phyloP scores from a whole-genome alignment of 2,797 vertebrate species.

The Manis javanica region DNA sequence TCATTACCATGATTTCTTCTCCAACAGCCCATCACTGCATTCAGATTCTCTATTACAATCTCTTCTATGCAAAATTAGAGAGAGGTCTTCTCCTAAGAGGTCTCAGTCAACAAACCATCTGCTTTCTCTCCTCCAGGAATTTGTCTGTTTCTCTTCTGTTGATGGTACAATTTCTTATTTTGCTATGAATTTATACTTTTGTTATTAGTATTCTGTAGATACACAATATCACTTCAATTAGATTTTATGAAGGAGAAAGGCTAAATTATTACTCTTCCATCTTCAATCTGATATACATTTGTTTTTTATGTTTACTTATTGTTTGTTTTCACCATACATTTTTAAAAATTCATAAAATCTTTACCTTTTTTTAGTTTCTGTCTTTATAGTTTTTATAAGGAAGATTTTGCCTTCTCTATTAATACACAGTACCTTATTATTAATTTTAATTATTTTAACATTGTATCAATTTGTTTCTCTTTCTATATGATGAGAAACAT shows the following conservation, averaged over 20 bases:
- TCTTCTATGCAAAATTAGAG: not conserved
- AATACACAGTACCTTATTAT: not conserved
- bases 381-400: not conserved
- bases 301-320: not conserved
- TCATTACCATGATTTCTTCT: not conserved
- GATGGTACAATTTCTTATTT: not conserved
- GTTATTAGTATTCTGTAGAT: not conserved
- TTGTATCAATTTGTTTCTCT: not conserved
- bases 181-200: not conserved
- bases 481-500: not conserved
- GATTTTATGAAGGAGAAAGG: not conserved
- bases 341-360: not conserved
- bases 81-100: not conserved
- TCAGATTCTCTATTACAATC: not conserved
- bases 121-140: not conserved
- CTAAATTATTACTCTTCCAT: not conserved
- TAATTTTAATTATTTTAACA: not conserved
- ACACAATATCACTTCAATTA: not conserved
- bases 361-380: not conserved
- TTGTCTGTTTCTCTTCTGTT: not conserved
- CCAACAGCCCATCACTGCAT: not conserved
- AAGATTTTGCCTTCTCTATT: not conserved
- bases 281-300: slow-evolving; percentile 14
- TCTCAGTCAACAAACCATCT: not conserved
- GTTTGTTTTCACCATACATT: not conserved